phyloP scores from a whole-genome alignment of 2,888 invertebrate genomes.

The Adineta ricciae region DNA sequence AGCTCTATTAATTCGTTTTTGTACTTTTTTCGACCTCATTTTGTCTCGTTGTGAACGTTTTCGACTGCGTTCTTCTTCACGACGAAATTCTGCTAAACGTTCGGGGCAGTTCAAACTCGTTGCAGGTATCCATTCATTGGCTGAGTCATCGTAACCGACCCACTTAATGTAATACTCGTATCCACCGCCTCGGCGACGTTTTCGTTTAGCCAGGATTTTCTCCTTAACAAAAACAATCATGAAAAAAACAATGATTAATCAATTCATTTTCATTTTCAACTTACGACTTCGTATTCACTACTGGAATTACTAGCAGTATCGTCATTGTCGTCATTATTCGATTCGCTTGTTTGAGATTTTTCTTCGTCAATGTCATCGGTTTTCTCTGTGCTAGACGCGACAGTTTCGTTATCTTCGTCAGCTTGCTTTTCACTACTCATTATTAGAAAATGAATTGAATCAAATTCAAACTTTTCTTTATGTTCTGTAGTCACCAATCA shows the following conservation, averaged over 20 bases:
- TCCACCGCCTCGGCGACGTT: background rate
- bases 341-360: background rate
- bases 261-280: background rate
- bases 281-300: constrained; percentile 20
- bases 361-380: background rate
- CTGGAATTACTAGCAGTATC: background rate
- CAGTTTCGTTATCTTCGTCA: background rate
- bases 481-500: background rate
- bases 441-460: background rate
- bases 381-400: background rate
- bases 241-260: too few relatives aligned
- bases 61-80: background rate
- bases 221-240: background rate
- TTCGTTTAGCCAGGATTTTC: background rate
- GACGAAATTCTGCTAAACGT: background rate
- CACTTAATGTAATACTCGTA: constrained; percentile 18
- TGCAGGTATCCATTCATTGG: background rate
- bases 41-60: background rate
- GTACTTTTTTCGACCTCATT: background rate
- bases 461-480: background rate
- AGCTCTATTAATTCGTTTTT: background rate
- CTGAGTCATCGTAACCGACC: background rate
- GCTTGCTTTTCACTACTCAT: background rate
- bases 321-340: background rate
- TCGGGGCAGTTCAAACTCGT: background rate